phyloP scores from a whole-genome alignment of 2,888 invertebrate species.

The Argyra leucocephala region DNA sequence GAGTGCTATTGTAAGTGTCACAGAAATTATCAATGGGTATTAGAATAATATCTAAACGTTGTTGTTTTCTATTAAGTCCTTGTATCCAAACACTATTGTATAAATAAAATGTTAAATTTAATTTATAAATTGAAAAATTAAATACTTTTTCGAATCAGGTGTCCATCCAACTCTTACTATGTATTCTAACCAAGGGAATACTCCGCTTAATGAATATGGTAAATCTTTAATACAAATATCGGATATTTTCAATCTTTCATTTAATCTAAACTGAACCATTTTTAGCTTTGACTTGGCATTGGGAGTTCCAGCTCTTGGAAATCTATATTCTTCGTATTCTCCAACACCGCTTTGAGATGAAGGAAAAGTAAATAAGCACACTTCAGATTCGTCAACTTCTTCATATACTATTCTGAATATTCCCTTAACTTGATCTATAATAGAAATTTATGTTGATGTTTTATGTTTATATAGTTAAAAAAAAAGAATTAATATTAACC shows the following conservation, averaged over 20 bases:
- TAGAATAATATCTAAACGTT: constrained; percentile 70
- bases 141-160: constrained; percentile 79
- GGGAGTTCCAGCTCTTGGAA: constrained; percentile 78
- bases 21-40: constrained; percentile 71
- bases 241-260: constrained; percentile 54
- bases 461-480: background rate
- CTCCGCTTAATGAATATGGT: constrained; percentile 62
- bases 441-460: background rate
- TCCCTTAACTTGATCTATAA: constrained; percentile 47
- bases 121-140: constrained; percentile 28
- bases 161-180: constrained; percentile 93
- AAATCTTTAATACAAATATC: constrained; percentile 68
- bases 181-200: constrained; percentile 93
- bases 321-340: constrained; percentile 74
- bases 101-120: constrained; percentile 13
- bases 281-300: constrained; percentile 86
- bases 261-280: constrained; percentile 67
- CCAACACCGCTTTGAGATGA: constrained; percentile 69
- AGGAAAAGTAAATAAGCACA: constrained; percentile 82
- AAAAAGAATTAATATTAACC: constrained; percentile 41
- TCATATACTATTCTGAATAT: constrained; percentile 75
- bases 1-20: constrained; percentile 44
- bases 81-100: constrained; percentile 76
- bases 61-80: constrained; percentile 78
- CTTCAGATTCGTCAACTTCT: constrained; percentile 81